phyloP scores from a whole-genome alignment of 2,888 invertebrate genomes.

The Caenorhabditis doughertyi region DNA sequence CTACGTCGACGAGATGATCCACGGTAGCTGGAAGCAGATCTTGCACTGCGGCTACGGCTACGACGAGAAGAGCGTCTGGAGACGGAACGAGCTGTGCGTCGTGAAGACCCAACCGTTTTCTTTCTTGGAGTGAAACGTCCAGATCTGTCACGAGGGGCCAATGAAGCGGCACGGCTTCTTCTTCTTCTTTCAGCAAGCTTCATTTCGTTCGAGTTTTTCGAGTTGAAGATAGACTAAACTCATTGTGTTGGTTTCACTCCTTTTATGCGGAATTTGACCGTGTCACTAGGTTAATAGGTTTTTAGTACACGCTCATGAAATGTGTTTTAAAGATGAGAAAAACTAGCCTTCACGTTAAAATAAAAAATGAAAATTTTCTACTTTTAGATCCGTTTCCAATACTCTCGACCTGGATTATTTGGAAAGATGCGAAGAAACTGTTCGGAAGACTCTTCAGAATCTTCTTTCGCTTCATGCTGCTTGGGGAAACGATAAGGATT shows the following conservation, averaged over 20 bases:
- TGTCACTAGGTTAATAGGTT: background rate
- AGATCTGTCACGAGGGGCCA: conserved; percentile 23
- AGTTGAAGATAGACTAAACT: conserved; percentile 6
- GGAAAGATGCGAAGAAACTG: conserved; percentile 42
- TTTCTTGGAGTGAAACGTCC: conserved; percentile 44
- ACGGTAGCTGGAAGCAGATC: conserved; percentile 1
- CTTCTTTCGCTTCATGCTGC: conserved; percentile 27
- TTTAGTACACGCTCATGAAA: background rate
- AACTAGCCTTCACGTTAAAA: background rate
- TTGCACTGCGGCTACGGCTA: background rate
- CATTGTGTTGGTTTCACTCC: background rate
- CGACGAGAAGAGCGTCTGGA: conserved; percentile 5
- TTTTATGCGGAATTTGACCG: conserved; percentile 11
- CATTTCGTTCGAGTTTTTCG: conserved; percentile 22
- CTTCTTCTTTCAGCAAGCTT: conserved; percentile 25
- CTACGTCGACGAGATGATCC: background rate
- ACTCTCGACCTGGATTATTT: conserved; percentile 48
- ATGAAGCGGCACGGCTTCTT: conserved; percentile 46
- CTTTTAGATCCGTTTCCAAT: conserved; percentile 64
- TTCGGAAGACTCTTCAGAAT: conserved; percentile 37
- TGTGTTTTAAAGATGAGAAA: too few species aligned
- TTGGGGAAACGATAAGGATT: conserved; percentile 61
- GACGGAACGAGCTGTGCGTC: conserved; percentile 1
- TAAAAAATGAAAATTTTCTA: too few species aligned
- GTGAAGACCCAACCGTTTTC: background rate